These are phyloP conservation scores for Pachymerium ferrugineum DNA, from an alignment of 2,888 invertebrate species.

Conservation along the genomic window DNA sequence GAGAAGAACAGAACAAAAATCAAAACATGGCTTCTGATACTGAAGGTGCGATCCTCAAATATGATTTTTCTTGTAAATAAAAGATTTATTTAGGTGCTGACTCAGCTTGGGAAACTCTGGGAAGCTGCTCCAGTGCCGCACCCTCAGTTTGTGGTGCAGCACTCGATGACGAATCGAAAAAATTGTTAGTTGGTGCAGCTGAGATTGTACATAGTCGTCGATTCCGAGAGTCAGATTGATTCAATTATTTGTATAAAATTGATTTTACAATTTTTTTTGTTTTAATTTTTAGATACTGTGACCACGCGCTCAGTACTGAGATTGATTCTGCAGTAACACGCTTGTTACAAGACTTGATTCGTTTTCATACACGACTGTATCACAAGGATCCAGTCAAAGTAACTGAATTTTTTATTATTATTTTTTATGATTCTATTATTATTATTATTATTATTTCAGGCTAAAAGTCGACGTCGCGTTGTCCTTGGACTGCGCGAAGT, in stretches of 20 bases:
- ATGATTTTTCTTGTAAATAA: not conserved
- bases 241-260: no score
- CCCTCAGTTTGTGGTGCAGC: conserved; percentile 1
- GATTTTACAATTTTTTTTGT: no score
- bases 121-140: conserved; percentile 1
- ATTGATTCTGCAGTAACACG: conserved; percentile 52
- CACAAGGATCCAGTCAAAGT: conserved; percentile 58
- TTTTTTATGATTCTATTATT: conserved; percentile 18
- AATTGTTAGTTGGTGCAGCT: conserved; percentile 31
- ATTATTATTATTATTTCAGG: no score
- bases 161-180: conserved; percentile 8
- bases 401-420: conserved; percentile 12
- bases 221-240: conserved; percentile 49
- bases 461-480: conserved; percentile 52
- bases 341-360: conserved; percentile 55
- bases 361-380: conserved; percentile 59
- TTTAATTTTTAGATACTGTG: conserved; percentile 55
- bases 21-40: not conserved
- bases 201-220: conserved; percentile 47
- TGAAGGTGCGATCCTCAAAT: not conserved
- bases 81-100: not conserved
- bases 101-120: conserved; percentile 30
- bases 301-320: conserved; percentile 56
- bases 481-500: conserved; percentile 61
- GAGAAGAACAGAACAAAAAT: conserved; percentile 40